These are phyloP conservation scores for Phocides pigmalion DNA, from an alignment of 1,140 invertebrate species.

Conservation along the genomic window DNA sequence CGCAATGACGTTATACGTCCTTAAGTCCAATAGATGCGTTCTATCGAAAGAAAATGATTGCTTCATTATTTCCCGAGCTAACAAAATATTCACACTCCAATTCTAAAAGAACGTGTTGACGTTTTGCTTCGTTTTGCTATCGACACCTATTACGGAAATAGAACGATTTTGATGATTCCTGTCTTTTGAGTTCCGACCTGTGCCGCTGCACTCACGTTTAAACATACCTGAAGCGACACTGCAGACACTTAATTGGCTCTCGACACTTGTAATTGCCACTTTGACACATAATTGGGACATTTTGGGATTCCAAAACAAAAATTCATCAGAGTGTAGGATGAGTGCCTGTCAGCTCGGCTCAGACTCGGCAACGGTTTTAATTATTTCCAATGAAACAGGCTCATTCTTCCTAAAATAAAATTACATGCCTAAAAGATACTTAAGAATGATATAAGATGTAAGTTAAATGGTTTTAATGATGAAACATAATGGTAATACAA, in stretches of 20 bases:
- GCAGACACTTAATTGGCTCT: constrained; percentile 29
- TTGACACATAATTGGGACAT: constrained; percentile 26
- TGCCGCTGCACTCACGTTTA: constrained; percentile 14
- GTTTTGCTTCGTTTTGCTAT: not conserved
- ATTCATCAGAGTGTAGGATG: not conserved
- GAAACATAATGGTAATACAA: too few relatives aligned
- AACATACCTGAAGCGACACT: constrained; percentile 22
- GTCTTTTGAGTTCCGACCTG: constrained; percentile 7
- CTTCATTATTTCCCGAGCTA: not conserved
- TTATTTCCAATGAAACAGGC: too few relatives aligned
- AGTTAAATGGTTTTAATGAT: too few relatives aligned
- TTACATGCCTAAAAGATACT: too few relatives aligned
- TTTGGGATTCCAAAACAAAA: constrained; percentile 16
- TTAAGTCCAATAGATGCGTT: too few relatives aligned
- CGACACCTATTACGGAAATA: constrained; percentile 10
- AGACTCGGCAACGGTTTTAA: too few relatives aligned
- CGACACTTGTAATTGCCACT: constrained; percentile 31
- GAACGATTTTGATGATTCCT: not conserved
- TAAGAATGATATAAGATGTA: too few relatives aligned
- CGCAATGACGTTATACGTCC: too few relatives aligned
- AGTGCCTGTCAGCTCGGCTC: too few relatives aligned
- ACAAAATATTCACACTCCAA: not conserved
- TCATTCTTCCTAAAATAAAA: too few relatives aligned
- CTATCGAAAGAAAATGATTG: too few relatives aligned
- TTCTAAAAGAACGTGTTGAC: not conserved